Evolutionary conservation across 1,140 invertebrate genomes (phyloP), one percentile per base, ranked within the genome.

Genomic region (Penaeus japonicus): DNA sequence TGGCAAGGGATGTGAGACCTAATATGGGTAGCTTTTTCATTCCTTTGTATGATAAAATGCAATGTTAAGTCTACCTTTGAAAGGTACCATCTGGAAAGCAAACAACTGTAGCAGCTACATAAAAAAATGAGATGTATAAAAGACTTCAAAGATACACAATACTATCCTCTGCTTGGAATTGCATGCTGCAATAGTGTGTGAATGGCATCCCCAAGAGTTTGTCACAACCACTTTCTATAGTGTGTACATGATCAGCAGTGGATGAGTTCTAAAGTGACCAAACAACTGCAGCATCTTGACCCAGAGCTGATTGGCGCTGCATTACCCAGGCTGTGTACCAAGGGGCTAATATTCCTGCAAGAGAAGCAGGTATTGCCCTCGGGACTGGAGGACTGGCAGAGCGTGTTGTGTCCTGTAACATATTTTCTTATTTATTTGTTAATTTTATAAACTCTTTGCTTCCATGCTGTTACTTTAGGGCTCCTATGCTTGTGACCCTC

Each of bases 381-480:
- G 39, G 39, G 39, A 47, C 39, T 47, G 55, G 57, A 57, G n/a
- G 35, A 39, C 35, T 35, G 65, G 20, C 35, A 70, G 22, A 39
- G 70, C 20, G 53, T n/a, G 73, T 54, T 77, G 75, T 78, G 27
- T 65, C 55, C 62, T 88, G 86, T 88, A 88, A 62, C 77, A 87
- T 88, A 88, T 88, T 87, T 87, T 88, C 86, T 84, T 88, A 88
- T 88, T 88, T 88, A 88, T 88, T 87, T 88, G 86, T 88, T 88
- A 88, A 78, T 88, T 88, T 88, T 88, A 78, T 88, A 88, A 53
- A 83, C 77, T 35, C 86, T 53, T 77, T 75, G 80, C 86, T 88
- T 83, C 86, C 62, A 83, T 62, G 86, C 86, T 83, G 70, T 88
- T 82, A 57, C 57, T 35, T 32, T 84, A 55, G 32, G 62, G n/a